Evolutionary conservation across 2,888 invertebrate genomes (phyloP), one percentile per base, ranked within the genome.

Genomic region (Protophormia terraenovae): DNA sequence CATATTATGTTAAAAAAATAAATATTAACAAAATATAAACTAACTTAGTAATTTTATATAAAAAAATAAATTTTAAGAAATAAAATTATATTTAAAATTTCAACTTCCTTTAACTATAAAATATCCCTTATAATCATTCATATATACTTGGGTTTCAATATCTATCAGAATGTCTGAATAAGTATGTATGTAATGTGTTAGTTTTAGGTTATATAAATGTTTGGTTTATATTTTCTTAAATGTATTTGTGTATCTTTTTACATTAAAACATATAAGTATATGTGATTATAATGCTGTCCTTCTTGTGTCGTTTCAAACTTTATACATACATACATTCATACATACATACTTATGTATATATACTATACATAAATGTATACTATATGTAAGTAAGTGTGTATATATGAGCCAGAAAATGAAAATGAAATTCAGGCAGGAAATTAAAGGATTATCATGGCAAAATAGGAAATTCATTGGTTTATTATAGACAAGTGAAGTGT

Each of bases 381-480:
- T 10, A n/a, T n/a, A n/a, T 50, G 67, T 27, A 14, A 12, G 1
- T 45, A 50, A 3, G 12, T 50, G 22, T 50, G 2, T 41, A 10
- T 45, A 19, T 32, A 22, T 22, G 41, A 22, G 35, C 10, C 29
- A 41, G 16, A 64, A 71, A 41, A 72, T 32, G 19, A 72, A 81
- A 69, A 77, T 73, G 71, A 80, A 72, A 78, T 75, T 81, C 81
- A 73, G 77, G 72, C 78, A 85, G 84, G 84, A 85, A 85, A 85
- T 85, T 85, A 81, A 85, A 81, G 84, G 84, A 85, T 85, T 85
- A 85, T 85, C 84, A 85, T 81, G 73, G 78, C 81, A 85, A 81
- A 85, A 81, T 81, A 85, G 81, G 84, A 85, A 85, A 85, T 85
- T 81, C 81, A 85, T 85, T 85, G 84, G 84, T 85, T 80, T 85